phyloP scores from a whole-genome alignment of 2,797 vertebrate species.

The Centroberyx gerrardi region DNA sequence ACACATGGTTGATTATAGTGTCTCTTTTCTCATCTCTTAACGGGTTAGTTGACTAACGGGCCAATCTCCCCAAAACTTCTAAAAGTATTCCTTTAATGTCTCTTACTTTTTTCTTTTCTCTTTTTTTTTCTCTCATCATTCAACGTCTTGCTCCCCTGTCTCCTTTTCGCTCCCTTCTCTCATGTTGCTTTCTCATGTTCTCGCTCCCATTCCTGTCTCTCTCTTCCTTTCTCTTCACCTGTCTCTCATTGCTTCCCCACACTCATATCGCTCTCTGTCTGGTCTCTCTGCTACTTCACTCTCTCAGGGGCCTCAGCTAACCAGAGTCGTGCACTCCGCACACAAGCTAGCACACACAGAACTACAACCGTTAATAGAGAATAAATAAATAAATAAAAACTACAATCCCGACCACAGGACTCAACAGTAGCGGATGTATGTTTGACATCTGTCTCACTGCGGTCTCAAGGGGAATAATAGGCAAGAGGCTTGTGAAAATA shows the following conservation, averaged over 20 bases:
- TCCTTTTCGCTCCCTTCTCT: neutral
- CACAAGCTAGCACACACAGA: constrained; percentile 61
- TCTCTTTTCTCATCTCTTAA: constrained; percentile 20
- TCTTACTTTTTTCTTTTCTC: too few relatives aligned
- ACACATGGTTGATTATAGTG: neutral
- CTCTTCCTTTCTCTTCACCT: neutral
- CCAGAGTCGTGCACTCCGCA: constrained; percentile 59
- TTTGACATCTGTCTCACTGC: constrained; percentile 68
- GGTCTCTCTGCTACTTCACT: constrained; percentile 73
- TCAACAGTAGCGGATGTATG: constrained; percentile 67
- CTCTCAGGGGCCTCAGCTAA: constrained; percentile 80
- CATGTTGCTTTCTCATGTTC: neutral
- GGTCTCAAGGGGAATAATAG: constrained; percentile 51
- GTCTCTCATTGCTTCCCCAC: constrained; percentile 13
- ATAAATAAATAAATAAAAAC: constrained; percentile 46
- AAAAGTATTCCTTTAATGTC: too few relatives aligned
- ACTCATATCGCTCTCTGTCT: constrained; percentile 31
- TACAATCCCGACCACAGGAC: constrained; percentile 53
- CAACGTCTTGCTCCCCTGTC: neutral
- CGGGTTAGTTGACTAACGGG: constrained; percentile 30
- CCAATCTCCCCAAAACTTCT: neutral
- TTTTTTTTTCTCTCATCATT: neutral
- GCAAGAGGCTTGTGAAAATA: constrained; percentile 59
- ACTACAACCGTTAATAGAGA: constrained; percentile 34
- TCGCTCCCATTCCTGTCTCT: neutral